Percentiles rank a stretch among this genome's conserved stretches.
Evolutionary conservation across 2,888 invertebrate genomes (phyloP).

Genomic region (Bellardia bayeri): DNA sequence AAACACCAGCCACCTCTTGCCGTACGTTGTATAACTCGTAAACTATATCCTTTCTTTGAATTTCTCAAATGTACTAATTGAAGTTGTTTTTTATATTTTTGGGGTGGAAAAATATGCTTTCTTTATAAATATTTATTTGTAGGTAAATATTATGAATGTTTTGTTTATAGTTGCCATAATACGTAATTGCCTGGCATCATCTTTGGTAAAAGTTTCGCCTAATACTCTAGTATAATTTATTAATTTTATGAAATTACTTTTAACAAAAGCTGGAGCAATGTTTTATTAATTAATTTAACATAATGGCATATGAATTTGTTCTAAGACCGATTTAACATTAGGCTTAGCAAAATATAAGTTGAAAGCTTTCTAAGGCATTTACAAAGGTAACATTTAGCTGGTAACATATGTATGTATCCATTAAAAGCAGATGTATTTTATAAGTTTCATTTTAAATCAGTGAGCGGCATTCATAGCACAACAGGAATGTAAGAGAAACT

Average conservation of each 20-base stretch:
- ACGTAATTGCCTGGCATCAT: conserved; percentile 5
- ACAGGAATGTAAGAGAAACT: too few species aligned
- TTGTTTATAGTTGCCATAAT: background rate
- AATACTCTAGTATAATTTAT: conserved; percentile 2
- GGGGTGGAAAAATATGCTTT: background rate
- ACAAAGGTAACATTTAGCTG: too few species aligned
- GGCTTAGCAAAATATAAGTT: background rate
- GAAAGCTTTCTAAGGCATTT: too few species aligned
- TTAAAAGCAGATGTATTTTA: too few species aligned
- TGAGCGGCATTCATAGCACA: too few species aligned
- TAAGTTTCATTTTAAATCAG: too few species aligned
- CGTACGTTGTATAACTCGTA: background rate
- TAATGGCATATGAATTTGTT: background rate
- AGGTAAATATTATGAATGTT: conserved; percentile 3
- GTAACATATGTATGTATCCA: too few species aligned
- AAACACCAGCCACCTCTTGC: conserved; percentile 22
- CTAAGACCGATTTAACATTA: background rate
- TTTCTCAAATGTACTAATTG: conserved; percentile 20
- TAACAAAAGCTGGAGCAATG: background rate
- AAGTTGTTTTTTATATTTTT: background rate
- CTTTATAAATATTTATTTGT: background rate
- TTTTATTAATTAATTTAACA: conserved; percentile 23
- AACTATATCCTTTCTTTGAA: background rate
- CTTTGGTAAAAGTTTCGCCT: background rate
- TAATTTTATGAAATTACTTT: background rate